These are phyloP conservation scores for Helostoma temminkii DNA, from an alignment of 2,797 vertebrate species.

Conservation along the genomic window DNA sequence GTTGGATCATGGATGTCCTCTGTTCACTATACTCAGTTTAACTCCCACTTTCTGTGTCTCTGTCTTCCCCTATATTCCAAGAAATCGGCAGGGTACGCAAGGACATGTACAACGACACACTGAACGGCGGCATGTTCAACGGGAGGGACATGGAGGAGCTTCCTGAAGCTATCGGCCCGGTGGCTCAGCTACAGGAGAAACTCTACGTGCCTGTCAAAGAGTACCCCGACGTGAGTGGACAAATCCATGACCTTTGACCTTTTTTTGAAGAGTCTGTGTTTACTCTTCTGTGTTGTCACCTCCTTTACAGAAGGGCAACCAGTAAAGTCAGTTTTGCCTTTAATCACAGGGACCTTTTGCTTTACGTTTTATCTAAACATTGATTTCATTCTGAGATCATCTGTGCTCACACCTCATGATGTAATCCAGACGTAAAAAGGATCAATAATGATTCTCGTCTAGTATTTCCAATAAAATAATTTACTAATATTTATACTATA, in stretches of 20 bases:
- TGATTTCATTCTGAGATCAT: slow-evolving; percentile 64
- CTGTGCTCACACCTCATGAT: slow-evolving; percentile 60
- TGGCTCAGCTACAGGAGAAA: slow-evolving; percentile 99
- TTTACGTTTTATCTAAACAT: slow-evolving; percentile 46
- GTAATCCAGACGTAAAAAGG: slow-evolving; percentile 46
- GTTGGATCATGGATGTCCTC: background rate
- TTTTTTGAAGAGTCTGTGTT: slow-evolving; percentile 71
- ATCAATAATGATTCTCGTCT: slow-evolving; percentile 39
- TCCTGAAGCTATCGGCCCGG: slow-evolving; percentile 94
- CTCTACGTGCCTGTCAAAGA: slow-evolving; percentile 99
- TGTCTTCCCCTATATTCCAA: slow-evolving; percentile 65
- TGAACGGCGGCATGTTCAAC: slow-evolving; percentile 93
- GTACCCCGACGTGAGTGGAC: slow-evolving; percentile 95
- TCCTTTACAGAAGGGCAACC: slow-evolving; percentile 24
- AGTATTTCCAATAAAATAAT: slow-evolving; percentile 9
- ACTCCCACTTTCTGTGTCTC: background rate
- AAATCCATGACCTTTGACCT: slow-evolving; percentile 56
- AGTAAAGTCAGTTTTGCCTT: slow-evolving; percentile 21
- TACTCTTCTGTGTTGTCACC: slow-evolving; percentile 46
- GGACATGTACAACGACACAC: slow-evolving; percentile 99
- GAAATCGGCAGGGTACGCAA: slow-evolving; percentile 99
- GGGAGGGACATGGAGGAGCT: slow-evolving; percentile 93
- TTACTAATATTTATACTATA: slow-evolving; percentile 7
- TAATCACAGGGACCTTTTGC: slow-evolving; percentile 17
- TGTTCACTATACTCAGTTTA: slow-evolving; percentile 4